A percentile compares a stretch with the other conserved stretches of the same genome.
These are phyloP conservation scores for Rutpela maculata DNA, from an alignment of 2,888 invertebrate species.

Conservation along the genomic window DNA sequence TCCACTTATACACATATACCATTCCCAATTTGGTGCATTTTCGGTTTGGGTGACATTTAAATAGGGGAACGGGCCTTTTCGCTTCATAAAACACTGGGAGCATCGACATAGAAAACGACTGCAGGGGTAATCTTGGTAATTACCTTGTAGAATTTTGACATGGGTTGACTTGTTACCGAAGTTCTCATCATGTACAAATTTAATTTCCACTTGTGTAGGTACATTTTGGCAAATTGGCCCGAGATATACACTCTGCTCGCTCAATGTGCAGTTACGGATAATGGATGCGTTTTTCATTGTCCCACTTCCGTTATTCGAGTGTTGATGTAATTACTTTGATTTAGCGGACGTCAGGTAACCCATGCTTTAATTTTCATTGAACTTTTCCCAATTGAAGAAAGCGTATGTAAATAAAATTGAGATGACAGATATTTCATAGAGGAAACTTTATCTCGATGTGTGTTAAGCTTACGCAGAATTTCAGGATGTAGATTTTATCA, in stretches of 20 bases:
- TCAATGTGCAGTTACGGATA: not conserved
- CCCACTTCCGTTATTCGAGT: not conserved
- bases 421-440: too few relatives aligned
- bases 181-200: conserved; percentile 26
- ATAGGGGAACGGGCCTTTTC: conserved; percentile 24
- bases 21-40: conserved; percentile 25
- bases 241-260: not conserved
- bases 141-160: conserved; percentile 52
- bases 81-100: conserved; percentile 39
- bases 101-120: conserved; percentile 51
- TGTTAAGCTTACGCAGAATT: too few relatives aligned
- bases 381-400: too few relatives aligned
- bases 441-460: too few relatives aligned
- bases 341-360: not conserved
- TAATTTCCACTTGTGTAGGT: conserved; percentile 26
- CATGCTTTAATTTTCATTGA: not conserved
- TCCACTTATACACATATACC: not conserved
- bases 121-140: conserved; percentile 53
- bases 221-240: conserved; percentile 21
- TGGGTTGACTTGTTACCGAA: conserved; percentile 49
- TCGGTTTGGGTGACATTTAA: conserved; percentile 21
- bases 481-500: too few relatives aligned
- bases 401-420: too few relatives aligned
- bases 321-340: not conserved
- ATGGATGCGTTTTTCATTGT: not conserved